Evolutionary conservation across 2,888 invertebrate genomes (phyloP), one percentile per base, ranked within the genome.

Genomic region (Xestobium rufovillosum): DNA sequence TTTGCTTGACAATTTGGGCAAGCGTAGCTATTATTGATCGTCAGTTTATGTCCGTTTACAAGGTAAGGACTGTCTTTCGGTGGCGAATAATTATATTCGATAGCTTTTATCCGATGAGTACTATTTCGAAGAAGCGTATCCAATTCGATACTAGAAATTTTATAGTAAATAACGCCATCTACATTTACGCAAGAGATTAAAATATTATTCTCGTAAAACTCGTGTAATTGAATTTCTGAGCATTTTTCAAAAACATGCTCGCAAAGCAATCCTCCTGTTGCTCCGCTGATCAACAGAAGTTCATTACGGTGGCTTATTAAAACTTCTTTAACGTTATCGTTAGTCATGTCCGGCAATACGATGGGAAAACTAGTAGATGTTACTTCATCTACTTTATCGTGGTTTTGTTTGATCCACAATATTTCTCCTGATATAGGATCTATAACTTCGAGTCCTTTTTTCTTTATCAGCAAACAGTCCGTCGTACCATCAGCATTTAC

Each of bases 401-500:
- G 72, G 55, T 68, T 75, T 52, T 72, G 78, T 41, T 70, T 71
- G 52, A 71, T 72, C 75, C 74, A 76, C 49, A 66, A 70, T 56
- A 69, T 70, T 52, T 75, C 73, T 4, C 80, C 80, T 10, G 76
- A 71, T 3, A 72, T 63, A 3, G 78, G 73, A 53, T 79, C 72
- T 8, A 80, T 70, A 27, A 73, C 74, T 30, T 72, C 71, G 38
- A 78, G 66, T 0, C 84, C 84, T 45, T 75, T 76, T 17, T 79
- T 74, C 13, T 85, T 84, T 11, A 81, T 71, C 3, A 87, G 74
- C 36, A 88, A 68, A 48, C 88, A 88, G 53, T 87, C 85, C 8
- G 77, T 73, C 35, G 75, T 73, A 6, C 77, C 80, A 56, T 85
- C 81, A 33, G 67, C 70, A 59, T 84, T 79, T 0, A 80, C 75